Base-by-base conservation (phyloP, 2,888 invertebrate species). In the Polyommatus iphigenia region DNA sequence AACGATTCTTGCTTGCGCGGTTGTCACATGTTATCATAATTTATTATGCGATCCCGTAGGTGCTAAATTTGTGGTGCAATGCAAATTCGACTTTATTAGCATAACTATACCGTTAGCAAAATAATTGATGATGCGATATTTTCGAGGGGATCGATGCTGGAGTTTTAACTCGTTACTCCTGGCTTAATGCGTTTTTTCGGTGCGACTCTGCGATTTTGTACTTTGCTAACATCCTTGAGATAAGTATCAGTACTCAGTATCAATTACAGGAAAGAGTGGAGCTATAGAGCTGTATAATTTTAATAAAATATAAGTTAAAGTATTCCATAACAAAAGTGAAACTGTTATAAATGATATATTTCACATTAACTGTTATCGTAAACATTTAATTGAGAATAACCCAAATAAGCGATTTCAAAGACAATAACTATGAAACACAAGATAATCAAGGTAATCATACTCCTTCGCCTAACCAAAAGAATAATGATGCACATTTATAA, bases 11-110 rank as follows among this genome's bases (percentile, higher is more conserved):
- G 83, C 82, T 82, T 81, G 83, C 82, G 80, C 79, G 83, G 85
- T 84, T 82, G 83, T 82, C 85, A 84, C 84, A 78, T 83, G 85
- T 83, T 87, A 86, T 87, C 86, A 84, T 86, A 85, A 88, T 88
- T 88, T 88, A 88, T 87, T 86, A 85, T 79, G 82, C 80, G 81
- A 82, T 79, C 83, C 81, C 83, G 85, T 85, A 86, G 86, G 86
- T 86, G 83, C 75, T 78, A 73, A 57, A 78, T 77, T 76, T 71
- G 73, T 72, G 75, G 78, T 79, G 76, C 79, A 81, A 57, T 79
- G 79, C 78, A 80, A 80, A 73, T 79, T 78, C 76, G 77, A 79
- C 78, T 79, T 80, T 81, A 80, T 81, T 81, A 57, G 72, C 77
- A 77, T 77, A 77, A 71, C 59, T 71, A 71, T 77, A 77, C 72